A percentile compares a stretch with the other conserved stretches of the same genome.
These are phyloP conservation scores for Amblyjoppa fuscipennis DNA, from an alignment of 2,888 invertebrate species.

Conservation along the genomic window DNA sequence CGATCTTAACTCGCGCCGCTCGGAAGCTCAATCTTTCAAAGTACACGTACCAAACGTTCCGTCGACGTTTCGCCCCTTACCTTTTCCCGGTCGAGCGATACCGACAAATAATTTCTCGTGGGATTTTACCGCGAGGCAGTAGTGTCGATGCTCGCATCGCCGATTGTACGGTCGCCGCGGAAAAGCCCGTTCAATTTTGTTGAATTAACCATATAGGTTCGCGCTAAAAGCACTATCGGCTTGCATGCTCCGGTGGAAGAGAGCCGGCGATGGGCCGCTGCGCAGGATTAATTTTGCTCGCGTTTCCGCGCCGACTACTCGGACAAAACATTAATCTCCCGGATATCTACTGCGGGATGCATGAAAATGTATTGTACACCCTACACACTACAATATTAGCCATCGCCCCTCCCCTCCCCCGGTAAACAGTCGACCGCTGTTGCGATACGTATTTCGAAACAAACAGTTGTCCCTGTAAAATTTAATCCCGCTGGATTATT, in stretches of 20 bases:
- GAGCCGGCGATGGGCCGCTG: neutral
- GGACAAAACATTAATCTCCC: neutral
- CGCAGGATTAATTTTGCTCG: conserved; percentile 26
- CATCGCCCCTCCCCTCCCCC: too few relatives aligned
- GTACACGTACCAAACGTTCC: neutral
- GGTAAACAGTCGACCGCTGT: neutral
- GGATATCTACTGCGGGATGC: neutral
- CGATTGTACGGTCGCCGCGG: neutral
- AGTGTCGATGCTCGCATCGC: neutral
- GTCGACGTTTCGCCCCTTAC: neutral
- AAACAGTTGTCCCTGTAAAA: neutral
- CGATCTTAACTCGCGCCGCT: neutral
- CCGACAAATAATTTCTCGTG: neutral
- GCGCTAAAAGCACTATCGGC: conserved; percentile 63
- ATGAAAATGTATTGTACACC: neutral
- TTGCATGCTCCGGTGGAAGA: conserved; percentile 5
- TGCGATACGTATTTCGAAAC: neutral
- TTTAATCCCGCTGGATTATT: too few relatives aligned
- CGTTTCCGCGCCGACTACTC: neutral
- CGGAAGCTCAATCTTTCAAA: neutral
- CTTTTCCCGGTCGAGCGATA: neutral
- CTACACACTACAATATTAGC: neutral
- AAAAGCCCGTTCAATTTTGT: conserved; percentile 53
- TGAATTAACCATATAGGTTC: conserved; percentile 68
- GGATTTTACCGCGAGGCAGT: neutral